phyloP scores from a whole-genome alignment of 92 coral and sea anemone genomes.

The Montipora capitata region DNA sequence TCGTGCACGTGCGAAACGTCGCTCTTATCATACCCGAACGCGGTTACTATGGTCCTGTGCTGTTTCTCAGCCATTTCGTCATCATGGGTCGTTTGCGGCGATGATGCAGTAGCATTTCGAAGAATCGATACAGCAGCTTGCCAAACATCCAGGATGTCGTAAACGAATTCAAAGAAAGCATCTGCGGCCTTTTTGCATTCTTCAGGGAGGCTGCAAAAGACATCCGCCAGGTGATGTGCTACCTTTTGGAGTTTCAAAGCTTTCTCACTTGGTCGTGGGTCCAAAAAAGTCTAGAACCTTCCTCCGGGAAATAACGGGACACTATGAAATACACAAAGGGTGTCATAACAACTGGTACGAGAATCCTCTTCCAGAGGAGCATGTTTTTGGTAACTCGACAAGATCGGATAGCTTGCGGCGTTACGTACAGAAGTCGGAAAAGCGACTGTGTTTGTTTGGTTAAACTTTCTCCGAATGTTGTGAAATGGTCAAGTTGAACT shows the following conservation, averaged over 20 bases:
- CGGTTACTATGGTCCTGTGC: background rate
- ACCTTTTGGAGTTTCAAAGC: background rate
- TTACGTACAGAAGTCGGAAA: too few species aligned
- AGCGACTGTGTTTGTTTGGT: too few species aligned
- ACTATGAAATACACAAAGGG: background rate
- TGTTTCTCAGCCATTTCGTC: background rate
- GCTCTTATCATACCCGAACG: background rate
- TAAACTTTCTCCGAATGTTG: too few species aligned
- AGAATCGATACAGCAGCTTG: background rate
- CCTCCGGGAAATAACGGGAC: background rate
- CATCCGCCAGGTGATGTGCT: slow-evolving; percentile 18
- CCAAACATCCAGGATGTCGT: background rate
- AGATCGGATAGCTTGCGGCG: too few species aligned
- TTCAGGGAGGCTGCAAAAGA: slow-evolving; percentile 33
- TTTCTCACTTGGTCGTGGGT: background rate
- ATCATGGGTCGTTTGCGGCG: background rate
- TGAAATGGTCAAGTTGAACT: too few species aligned
- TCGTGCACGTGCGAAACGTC: background rate
- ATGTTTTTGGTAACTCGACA: background rate
- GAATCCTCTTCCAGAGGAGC: background rate
- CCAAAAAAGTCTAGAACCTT: slow-evolving; percentile 16
- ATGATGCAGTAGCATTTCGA: background rate
- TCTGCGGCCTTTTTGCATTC: slow-evolving; percentile 22
- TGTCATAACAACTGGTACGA: background rate
- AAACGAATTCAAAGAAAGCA: background rate